Evolutionary conservation across 2,888 invertebrate species (phyloP).

Genomic region (Cheilosia impressa): DNA sequence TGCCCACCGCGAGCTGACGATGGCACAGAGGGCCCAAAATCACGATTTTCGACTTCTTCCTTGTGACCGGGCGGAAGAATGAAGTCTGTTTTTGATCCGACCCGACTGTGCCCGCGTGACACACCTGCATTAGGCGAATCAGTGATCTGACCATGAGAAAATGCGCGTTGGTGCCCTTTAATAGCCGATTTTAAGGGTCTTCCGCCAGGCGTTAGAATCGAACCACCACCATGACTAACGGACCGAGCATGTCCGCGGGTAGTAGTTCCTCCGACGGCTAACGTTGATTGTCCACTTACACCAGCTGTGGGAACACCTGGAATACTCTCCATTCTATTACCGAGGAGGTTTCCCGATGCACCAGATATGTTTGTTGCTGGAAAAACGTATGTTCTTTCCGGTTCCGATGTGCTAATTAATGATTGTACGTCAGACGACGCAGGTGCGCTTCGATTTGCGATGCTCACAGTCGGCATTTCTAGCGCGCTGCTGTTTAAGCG

Average conservation of each 20-base stretch:
- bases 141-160: constrained; percentile 94
- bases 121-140: constrained; percentile 83
- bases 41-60: constrained; percentile 89
- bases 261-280: constrained; percentile 72
- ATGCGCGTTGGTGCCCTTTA: constrained; percentile 92
- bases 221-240: constrained; percentile 92
- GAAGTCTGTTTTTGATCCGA: constrained; percentile 94
- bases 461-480: constrained; percentile 74
- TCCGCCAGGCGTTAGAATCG: constrained; percentile 84
- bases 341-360: constrained; percentile 76
- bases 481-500: constrained; percentile 54
- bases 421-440: constrained; percentile 71
- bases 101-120: constrained; percentile 89
- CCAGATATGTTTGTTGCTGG: constrained; percentile 78
- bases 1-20: constrained; percentile 86
- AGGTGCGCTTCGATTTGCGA: constrained; percentile 70
- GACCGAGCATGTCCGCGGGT: constrained; percentile 89
- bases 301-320: constrained; percentile 78
- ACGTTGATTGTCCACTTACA: constrained; percentile 52
- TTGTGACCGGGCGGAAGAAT: constrained; percentile 94
- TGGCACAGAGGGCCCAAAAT: constrained; percentile 82
- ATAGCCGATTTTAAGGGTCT: constrained; percentile 90
- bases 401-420: constrained; percentile 77
- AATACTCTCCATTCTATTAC: constrained; percentile 77
- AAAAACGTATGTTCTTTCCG: constrained; percentile 83